Base-by-base conservation (phyloP, 1,140 invertebrate species). In the Zaprionus vittiger region DNA sequence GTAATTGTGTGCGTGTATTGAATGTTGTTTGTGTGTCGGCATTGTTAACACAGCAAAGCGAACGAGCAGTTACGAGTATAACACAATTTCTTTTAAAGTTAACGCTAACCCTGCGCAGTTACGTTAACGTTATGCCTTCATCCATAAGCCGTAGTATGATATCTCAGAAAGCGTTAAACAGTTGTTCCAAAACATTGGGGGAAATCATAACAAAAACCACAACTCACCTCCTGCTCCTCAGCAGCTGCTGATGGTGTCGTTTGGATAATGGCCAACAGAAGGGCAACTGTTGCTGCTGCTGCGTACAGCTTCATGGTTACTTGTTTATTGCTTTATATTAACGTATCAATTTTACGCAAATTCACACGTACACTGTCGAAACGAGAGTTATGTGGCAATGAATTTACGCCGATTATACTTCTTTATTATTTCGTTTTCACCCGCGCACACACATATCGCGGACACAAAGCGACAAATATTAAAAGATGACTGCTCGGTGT, bases 221-320 rank as follows among this genome's bases (percentile, higher is more conserved):
- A 84, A 86, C 86, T 83, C 56, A 83, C 87, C 84, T 81, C 74
- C 22, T 63, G 69, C 22, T 60, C 82, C 41, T 80, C 68, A 44
- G 75, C 85, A 79, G 81, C 78, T 66, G 75, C 61, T 77, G 64
- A 31, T 31, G 28, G 54, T 49, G 70, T 80, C 67, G 74, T 83
- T 78, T 87, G 80, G 61, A 79, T 52, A 49, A 79, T 54, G 52
- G 62, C 71, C 65, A 91, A 54, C 77, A 91, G 59, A 63, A 91
- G 76, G 72, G 85, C 87, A 91, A 91, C 85, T 90, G 84, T 91
- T 91, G 89, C 81, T 91, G 84, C 79, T 66, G 73, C 79, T 66
- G 73, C 79, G 44, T 75, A 87, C 84, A 91, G 73, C 77, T 83
- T 91, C 83, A 84, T 84, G 28, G 69, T 90, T 49, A 49, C 34